Evolutionary conservation across 30 jellyfish, hydroid and myxozoan genomes (phyloP).

Genomic region (Aurelia coerulea): DNA sequence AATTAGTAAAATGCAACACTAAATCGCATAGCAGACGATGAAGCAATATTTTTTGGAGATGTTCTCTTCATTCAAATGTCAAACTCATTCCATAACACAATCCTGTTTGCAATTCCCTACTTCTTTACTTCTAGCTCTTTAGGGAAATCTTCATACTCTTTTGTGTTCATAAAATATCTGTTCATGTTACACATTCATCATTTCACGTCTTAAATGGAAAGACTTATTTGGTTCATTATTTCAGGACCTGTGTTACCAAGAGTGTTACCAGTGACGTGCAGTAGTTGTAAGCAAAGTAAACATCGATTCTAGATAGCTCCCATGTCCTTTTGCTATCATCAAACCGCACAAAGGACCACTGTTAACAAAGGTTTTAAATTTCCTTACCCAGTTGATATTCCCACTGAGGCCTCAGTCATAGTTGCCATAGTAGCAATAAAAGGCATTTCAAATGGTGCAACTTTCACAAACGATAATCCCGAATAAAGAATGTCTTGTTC

Average conservation of each 20-base stretch:
- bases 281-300: neutral
- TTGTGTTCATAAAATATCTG: too few relatives aligned
- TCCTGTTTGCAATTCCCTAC: too few relatives aligned
- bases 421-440: constrained; percentile 53
- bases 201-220: too few relatives aligned
- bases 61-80: too few relatives aligned
- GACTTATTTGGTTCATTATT: too few relatives aligned
- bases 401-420: constrained; percentile 2
- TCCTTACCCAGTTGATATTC: constrained; percentile 50
- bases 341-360: neutral
- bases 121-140: too few relatives aligned
- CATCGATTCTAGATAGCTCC: neutral
- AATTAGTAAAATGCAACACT: neutral
- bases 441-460: constrained; percentile 72
- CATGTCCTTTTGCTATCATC: neutral
- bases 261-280: too few relatives aligned
- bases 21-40: neutral
- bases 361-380: neutral
- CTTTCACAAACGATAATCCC: constrained; percentile 80
- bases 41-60: neutral
- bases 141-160: too few relatives aligned
- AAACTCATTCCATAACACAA: too few relatives aligned
- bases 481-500: constrained; percentile 68
- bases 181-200: too few relatives aligned
- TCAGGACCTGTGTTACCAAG: too few relatives aligned